These are phyloP conservation scores for Agrotis clavis DNA, from an alignment of 2,888 invertebrate genomes.

Conservation along the genomic window DNA sequence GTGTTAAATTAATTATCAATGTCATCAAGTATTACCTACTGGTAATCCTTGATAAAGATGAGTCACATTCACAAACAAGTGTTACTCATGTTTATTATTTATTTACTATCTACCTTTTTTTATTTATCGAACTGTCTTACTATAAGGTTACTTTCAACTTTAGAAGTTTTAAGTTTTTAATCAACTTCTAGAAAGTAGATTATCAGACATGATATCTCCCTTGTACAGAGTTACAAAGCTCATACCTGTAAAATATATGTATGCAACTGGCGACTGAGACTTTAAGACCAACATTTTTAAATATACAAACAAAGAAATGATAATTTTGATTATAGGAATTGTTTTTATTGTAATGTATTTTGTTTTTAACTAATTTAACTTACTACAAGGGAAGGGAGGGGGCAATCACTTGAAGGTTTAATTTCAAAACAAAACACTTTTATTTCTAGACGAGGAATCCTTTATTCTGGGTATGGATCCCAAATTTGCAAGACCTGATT, in stretches of 20 bases:
- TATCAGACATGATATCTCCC: too few species aligned
- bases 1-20: slow-evolving; percentile 1
- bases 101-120: too few species aligned
- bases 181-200: too few species aligned
- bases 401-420: background rate
- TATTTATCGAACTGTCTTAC: background rate
- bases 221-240: background rate
- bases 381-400: too few species aligned
- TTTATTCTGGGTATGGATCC: slow-evolving; percentile 99
- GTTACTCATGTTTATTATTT: background rate
- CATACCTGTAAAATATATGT: background rate
- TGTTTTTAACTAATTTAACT: too few species aligned
- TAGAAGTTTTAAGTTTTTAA: too few species aligned
- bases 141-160: too few species aligned
- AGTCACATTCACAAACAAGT: background rate
- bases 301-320: too few species aligned
- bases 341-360: too few species aligned
- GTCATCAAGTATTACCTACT: slow-evolving; percentile 10
- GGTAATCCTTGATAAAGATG: slow-evolving; percentile 6
- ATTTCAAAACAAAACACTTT: background rate
- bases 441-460: slow-evolving; percentile 96
- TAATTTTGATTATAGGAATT: too few species aligned
- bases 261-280: background rate
- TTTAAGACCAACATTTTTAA: too few species aligned
- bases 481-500: slow-evolving; percentile 99